These are phyloP conservation scores for Knipowitschia caucasica DNA, from an alignment of 2,797 vertebrate genomes.

Conservation along the genomic window DNA sequence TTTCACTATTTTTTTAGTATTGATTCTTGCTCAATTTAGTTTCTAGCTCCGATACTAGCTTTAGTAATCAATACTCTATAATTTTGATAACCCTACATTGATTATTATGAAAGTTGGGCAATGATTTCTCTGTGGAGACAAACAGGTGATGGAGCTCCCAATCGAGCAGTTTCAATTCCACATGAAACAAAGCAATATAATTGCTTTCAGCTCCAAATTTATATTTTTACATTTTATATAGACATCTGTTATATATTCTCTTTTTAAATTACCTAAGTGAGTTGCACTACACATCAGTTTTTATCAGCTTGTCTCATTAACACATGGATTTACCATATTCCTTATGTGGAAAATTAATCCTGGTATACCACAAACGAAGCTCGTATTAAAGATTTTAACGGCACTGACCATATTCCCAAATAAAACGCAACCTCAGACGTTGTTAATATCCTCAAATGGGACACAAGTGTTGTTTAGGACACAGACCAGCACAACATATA, in stretches of 20 bases:
- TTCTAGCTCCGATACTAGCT: too few relatives aligned
- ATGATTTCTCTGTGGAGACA: background rate
- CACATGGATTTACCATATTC: constrained; percentile 8
- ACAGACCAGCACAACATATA: constrained; percentile 18
- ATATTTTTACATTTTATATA: too few relatives aligned
- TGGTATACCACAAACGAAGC: constrained; percentile 38
- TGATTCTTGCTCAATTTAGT: too few relatives aligned
- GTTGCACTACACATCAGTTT: background rate
- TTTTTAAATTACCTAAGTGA: background rate
- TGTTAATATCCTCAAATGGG: constrained; percentile 44
- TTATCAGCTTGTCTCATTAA: constrained; percentile 16
- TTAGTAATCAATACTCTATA: too few relatives aligned
- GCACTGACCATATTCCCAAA: constrained; percentile 47
- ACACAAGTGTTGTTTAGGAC: constrained; percentile 29
- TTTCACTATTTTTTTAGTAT: too few relatives aligned
- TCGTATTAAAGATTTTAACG: constrained; percentile 46
- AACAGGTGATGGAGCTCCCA: too few relatives aligned
- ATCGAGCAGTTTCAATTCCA: background rate
- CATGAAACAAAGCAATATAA: background rate
- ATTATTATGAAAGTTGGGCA: too few relatives aligned
- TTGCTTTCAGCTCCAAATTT: background rate
- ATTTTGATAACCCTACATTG: too few relatives aligned
- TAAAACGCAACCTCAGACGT: constrained; percentile 57
- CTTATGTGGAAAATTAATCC: constrained; percentile 31
- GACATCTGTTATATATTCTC: background rate